phyloP scores from a whole-genome alignment of 2,113 vertebrate genomes.

The Recurvirostra avosetta region DNA sequence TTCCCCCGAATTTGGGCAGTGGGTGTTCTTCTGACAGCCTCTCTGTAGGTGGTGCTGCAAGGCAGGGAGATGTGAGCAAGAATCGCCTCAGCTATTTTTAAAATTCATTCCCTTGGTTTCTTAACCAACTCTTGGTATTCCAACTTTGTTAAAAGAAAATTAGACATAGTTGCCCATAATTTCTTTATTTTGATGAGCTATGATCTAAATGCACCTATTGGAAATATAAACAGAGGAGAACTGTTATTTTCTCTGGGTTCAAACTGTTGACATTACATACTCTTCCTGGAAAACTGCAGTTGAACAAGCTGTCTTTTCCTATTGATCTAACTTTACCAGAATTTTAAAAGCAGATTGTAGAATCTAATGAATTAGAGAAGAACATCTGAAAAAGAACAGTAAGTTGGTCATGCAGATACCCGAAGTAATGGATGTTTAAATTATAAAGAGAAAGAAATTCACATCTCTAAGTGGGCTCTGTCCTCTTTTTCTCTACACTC shows the following conservation, averaged over 20 bases:
- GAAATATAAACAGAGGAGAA: background rate
- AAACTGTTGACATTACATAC: background rate
- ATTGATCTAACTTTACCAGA: background rate
- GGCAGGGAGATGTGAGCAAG: background rate
- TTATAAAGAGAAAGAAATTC: background rate
- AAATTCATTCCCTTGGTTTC: background rate
- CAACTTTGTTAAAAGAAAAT: background rate
- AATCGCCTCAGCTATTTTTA: background rate
- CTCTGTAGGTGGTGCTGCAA: constrained; percentile 66
- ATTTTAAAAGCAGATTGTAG: background rate
- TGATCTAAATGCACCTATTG: background rate
- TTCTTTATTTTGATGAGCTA: background rate
- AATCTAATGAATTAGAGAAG: background rate
- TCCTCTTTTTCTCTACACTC: background rate
- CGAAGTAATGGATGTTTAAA: background rate
- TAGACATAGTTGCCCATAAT: background rate
- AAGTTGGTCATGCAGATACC: background rate
- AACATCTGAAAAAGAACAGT: background rate
- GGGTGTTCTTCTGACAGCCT: background rate
- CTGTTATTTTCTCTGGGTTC: background rate
- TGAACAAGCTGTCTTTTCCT: background rate
- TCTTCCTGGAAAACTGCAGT: background rate
- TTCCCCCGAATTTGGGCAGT: background rate
- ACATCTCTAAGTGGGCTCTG: background rate
- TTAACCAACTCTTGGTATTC: background rate